Evolutionary conservation across 2,113 vertebrate genomes (phyloP), one percentile per base, ranked within the genome.

Genomic region (Beaufortia kweichowensis): DNA sequence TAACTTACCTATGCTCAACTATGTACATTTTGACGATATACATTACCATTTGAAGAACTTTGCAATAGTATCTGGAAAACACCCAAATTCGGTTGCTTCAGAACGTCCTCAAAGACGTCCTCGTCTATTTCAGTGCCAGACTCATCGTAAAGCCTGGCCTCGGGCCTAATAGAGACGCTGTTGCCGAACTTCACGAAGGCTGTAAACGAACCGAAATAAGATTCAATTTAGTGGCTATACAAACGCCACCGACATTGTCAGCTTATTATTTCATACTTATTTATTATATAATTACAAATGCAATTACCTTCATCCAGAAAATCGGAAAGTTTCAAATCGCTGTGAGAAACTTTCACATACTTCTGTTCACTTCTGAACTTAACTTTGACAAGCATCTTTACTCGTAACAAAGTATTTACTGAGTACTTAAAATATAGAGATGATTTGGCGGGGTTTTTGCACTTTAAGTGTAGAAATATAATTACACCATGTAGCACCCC

Each of bases 231-330:
- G 9, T 46, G 41, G 41, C 41, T 46, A 14, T 14, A n/a, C n/a
- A 46, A 46, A 12, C 14, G 41, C 9, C 41, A 46, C 10, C 14
- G 15, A 26, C 23, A 55, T 23, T 11, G 21, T 55, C 7, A 4
- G 10, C 21, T 12, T 12, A 57, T 12, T 24, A 26, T 12, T 26
- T 14, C 23, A 14, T 4, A 57, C 26, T 26, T 26, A 57, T 12
- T 57, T n/a, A n/a, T n/a, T n/a, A n/a, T n/a, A n/a, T n/a, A n/a
- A n/a, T 57, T 26, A 24, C 23, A 57, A 33, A 12, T 46, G 3
- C 11, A 46, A 11, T n/a, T 62, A 62, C 57, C 24, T 61, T 61
- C 28, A 17, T 61, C 57, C 57, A 61, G 57, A 17, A 28, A 61
- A 28, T 61, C 57, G 7, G 28, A 60, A 12, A 61, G 57, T 31